A percentile compares a stretch with the other conserved stretches of the same genome.
Evolutionary conservation across 2,113 vertebrate species (phyloP).

Genomic region (Lycaon pictus): DNA sequence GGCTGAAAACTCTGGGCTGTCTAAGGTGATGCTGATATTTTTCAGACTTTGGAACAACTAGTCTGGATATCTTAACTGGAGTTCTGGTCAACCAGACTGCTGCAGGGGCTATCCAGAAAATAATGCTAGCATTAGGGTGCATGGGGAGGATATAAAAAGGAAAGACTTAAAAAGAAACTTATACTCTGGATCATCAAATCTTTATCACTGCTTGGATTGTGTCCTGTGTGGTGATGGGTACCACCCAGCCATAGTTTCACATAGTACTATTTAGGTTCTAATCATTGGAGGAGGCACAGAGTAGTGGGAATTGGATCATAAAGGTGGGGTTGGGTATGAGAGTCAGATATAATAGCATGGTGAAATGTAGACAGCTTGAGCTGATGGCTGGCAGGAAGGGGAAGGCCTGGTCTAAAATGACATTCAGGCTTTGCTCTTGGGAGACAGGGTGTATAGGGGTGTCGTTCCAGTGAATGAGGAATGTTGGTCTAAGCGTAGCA

Average conservation of each 20-base stretch:
- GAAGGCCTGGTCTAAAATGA: not conserved
- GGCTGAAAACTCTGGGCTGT: not conserved
- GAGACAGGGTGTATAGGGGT: not conserved
- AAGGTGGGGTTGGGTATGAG: not conserved
- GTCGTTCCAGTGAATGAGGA: not conserved
- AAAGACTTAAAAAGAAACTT: not conserved
- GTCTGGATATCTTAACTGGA: not conserved
- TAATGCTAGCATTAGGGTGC: not conserved
- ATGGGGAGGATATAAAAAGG: not conserved
- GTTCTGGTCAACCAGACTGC: not conserved
- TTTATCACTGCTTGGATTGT: not conserved
- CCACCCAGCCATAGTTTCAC: not conserved
- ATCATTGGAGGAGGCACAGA: not conserved
- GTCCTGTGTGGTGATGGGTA: not conserved
- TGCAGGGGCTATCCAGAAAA: not conserved
- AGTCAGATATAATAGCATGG: not conserved
- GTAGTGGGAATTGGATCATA: not conserved
- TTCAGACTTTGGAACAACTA: not conserved
- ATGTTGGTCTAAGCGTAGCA: no score
- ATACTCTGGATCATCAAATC: not conserved
- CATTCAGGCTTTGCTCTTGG: not conserved
- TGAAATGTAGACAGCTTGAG: not conserved
- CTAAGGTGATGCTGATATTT: not conserved
- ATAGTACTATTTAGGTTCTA: not conserved
- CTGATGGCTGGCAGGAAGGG: not conserved